A percentile compares a stretch with the other conserved stretches of the same genome.
Evolutionary conservation across 1,140 invertebrate genomes (phyloP).

Genomic region (Orchestia grillus): DNA sequence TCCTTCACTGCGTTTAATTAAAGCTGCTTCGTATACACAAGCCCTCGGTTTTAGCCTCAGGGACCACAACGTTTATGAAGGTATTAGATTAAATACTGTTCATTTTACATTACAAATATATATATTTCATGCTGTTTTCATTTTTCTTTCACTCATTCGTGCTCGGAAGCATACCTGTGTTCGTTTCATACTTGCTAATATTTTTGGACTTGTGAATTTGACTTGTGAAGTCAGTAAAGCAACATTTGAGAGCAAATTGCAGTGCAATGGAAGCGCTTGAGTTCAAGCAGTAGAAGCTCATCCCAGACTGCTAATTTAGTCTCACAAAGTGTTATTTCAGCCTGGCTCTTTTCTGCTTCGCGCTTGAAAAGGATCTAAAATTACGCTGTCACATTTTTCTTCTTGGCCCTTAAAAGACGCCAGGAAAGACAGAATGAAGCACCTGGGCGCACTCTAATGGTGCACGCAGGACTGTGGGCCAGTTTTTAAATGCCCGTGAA

Average conservation of each 20-base stretch:
- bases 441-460: not conserved
- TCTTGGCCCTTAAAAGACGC: not conserved
- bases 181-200: not conserved
- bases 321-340: not conserved
- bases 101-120: no score
- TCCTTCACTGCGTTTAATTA: not conserved
- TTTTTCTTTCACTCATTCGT: not conserved
- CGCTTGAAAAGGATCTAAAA: not conserved
- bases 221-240: not conserved
- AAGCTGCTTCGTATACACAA: no score
- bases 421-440: not conserved
- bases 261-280: not conserved
- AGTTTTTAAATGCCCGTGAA: not conserved
- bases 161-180: not conserved
- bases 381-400: not conserved
- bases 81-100: no score
- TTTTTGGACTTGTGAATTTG: not conserved
- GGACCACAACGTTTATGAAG: no score
- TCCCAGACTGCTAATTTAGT: not conserved
- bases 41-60: no score
- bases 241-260: not conserved
- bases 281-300: not conserved
- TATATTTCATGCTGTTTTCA: not conserved
- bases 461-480: not conserved
- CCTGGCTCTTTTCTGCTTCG: not conserved